Evolutionary conservation across 2,113 vertebrate genomes (phyloP).

Genomic region (Myxocyprinus asiaticus): DNA sequence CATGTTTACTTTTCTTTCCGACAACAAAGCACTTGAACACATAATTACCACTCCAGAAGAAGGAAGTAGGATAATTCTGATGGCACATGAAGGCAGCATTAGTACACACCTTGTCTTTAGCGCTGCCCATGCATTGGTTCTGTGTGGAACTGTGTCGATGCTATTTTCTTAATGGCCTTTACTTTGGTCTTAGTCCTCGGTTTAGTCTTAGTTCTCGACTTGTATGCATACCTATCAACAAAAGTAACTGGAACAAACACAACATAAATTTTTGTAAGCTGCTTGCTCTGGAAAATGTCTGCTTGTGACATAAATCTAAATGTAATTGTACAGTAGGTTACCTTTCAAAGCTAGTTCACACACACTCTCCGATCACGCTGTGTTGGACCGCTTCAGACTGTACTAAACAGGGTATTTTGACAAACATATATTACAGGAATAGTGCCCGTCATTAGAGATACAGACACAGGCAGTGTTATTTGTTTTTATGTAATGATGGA

Average conservation of each 20-base stretch:
- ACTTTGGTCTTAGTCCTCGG: too few relatives aligned
- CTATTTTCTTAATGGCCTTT: too few relatives aligned
- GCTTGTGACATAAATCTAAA: not conserved
- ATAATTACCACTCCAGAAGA: too few relatives aligned
- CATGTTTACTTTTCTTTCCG: too few relatives aligned
- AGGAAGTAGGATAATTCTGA: too few relatives aligned
- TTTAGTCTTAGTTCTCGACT: too few relatives aligned
- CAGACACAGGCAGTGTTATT: constrained; percentile 12
- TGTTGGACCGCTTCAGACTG: not conserved
- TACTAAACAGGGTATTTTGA: not conserved
- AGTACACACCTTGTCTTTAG: not conserved
- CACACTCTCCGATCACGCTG: not conserved
- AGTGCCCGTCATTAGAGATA: constrained; percentile 24
- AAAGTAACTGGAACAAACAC: not conserved
- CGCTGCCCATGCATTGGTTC: not conserved
- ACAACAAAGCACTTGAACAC: too few relatives aligned
- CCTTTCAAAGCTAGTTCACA: not conserved
- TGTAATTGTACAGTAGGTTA: not conserved
- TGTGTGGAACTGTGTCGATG: not conserved
- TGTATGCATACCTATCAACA: not conserved
- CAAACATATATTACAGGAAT: constrained; percentile 35
- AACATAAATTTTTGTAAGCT: not conserved
- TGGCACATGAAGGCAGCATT: too few relatives aligned
- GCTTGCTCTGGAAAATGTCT: not conserved
- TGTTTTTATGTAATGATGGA: not conserved